Percentiles rank a stretch among this genome's conserved stretches.
Evolutionary conservation across 2,888 invertebrate genomes (phyloP).

Genomic region (Ferdinandea cuprea): DNA sequence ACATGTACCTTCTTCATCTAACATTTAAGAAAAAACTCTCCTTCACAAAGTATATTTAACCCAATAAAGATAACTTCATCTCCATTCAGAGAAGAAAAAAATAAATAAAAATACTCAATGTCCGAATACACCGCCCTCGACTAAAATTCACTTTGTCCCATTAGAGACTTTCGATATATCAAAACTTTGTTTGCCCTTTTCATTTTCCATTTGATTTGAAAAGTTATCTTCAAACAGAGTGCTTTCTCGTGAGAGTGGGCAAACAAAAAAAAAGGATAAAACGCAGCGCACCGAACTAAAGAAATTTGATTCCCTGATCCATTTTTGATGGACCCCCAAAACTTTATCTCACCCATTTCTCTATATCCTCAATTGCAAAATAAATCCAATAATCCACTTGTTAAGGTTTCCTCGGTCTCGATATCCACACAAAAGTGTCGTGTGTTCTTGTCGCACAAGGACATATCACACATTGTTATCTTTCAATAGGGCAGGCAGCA

Average conservation of each 20-base stretch:
- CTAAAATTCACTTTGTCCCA: constrained; percentile 66
- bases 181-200: constrained; percentile 36
- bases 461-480: constrained; percentile 64
- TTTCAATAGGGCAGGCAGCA: too few relatives aligned
- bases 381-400: constrained; percentile 74
- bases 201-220: constrained; percentile 65
- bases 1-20: background rate
- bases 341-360: constrained; percentile 9
- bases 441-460: constrained; percentile 47
- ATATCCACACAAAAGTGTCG: constrained; percentile 3
- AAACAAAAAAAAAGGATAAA: constrained; percentile 18
- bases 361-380: constrained; percentile 60
- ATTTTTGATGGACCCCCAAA: constrained; percentile 65
- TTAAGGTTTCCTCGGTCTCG: constrained; percentile 53
- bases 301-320: constrained; percentile 66
- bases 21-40: constrained; percentile 23
- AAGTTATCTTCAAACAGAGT: constrained; percentile 47
- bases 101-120: too few relatives aligned
- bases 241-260: background rate
- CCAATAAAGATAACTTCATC: constrained; percentile 61
- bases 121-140: background rate
- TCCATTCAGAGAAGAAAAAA: too few relatives aligned
- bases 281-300: constrained; percentile 22
- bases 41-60: constrained; percentile 48
- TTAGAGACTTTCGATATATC: constrained; percentile 56